Percentiles rank a stretch among this genome's conserved stretches.
Conservation (phyloP, 2,113 vertebrate genomes). For the Brachypteracias leptosomus region DNA sequence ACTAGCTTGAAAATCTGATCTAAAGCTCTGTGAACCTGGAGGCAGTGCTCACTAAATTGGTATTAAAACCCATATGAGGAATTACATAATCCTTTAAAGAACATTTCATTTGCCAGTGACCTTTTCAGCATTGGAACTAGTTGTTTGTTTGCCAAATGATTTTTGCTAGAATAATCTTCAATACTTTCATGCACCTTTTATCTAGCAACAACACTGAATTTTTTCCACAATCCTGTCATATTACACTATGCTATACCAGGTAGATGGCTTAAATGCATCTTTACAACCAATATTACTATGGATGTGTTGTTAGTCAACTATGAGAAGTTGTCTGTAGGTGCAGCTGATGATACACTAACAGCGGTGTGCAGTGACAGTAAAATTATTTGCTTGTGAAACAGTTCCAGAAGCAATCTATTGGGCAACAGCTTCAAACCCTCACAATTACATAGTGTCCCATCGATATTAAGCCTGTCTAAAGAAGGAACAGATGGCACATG, state of each 20-base stretch:
- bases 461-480: background rate
- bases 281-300: background rate
- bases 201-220: background rate
- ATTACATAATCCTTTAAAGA: slow-evolving; percentile 53
- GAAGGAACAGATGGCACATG: background rate
- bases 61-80: slow-evolving; percentile 63
- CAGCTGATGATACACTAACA: background rate
- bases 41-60: slow-evolving; percentile 51
- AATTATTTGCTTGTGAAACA: background rate
- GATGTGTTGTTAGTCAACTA: background rate
- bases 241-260: background rate
- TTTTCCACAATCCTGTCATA: background rate
- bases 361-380: background rate
- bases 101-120: slow-evolving; percentile 63
- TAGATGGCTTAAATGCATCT: background rate
- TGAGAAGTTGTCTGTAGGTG: background rate
- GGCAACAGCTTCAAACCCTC: background rate
- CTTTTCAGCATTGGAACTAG: slow-evolving; percentile 47
- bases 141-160: slow-evolving; percentile 35
- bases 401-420: background rate
- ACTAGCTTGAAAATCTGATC: slow-evolving; percentile 53
- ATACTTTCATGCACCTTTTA: background rate
- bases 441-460: background rate
- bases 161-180: slow-evolving; percentile 45
- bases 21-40: slow-evolving; percentile 51